These are phyloP conservation scores for Menidia menidia DNA, from an alignment of 2,797 vertebrate species.

Conservation along the genomic window DNA sequence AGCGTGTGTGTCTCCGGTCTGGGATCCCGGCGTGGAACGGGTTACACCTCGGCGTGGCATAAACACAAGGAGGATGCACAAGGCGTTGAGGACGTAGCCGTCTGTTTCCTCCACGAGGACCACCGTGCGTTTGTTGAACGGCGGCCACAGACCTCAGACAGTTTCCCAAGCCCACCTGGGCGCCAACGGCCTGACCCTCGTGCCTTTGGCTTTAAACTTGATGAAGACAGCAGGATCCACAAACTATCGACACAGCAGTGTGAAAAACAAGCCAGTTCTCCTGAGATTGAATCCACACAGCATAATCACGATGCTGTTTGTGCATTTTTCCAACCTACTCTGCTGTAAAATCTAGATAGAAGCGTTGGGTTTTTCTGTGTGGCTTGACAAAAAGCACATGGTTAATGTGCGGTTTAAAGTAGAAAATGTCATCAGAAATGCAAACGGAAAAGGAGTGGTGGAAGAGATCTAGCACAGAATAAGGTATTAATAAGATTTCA, in stretches of 20 bases:
- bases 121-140: conserved; percentile 36
- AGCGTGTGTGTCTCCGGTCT: conserved; percentile 44
- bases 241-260: conserved; percentile 48
- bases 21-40: conserved; percentile 41
- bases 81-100: conserved; percentile 26
- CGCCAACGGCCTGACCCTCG: background rate
- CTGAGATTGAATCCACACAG: background rate
- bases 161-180: background rate
- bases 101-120: conserved; percentile 34
- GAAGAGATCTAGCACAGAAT: conserved; percentile 14
- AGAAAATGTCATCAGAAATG: conserved; percentile 12
- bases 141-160: conserved; percentile 1
- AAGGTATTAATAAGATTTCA: conserved; percentile 6
- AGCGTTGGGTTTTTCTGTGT: conserved; percentile 3
- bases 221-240: conserved; percentile 18
- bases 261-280: conserved; percentile 32
- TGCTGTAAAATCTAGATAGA: background rate
- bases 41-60: conserved; percentile 56
- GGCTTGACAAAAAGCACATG: background rate
- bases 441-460: conserved; percentile 13
- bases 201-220: conserved; percentile 49
- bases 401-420: background rate
- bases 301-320: conserved; percentile 18
- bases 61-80: conserved; percentile 59
- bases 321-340: conserved; percentile 18